phyloP scores from a whole-genome alignment of 30 jellyfish, hydroid and myxozoan species.

The Aurelia coerulea region DNA sequence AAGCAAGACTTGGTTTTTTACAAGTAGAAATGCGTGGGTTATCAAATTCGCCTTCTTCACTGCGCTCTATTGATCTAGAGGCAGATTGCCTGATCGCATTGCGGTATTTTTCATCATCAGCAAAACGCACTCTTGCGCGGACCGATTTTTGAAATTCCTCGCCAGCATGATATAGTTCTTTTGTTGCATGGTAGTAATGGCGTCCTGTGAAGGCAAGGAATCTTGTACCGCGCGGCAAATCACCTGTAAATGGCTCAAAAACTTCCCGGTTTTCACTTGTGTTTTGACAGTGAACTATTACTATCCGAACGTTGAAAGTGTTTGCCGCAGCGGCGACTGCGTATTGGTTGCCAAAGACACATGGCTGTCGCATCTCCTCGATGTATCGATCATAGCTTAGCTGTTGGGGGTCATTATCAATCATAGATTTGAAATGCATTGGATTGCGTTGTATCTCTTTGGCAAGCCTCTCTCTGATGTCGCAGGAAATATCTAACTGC shows the following conservation, averaged over 20 bases:
- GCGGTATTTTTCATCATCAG: slow-evolving; percentile 63
- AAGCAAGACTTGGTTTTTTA: no score
- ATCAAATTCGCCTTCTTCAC: slow-evolving; percentile 48
- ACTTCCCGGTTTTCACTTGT: slow-evolving; percentile 66
- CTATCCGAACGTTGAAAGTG: slow-evolving; percentile 49
- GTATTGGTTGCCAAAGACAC: slow-evolving; percentile 61
- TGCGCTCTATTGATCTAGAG: slow-evolving; percentile 55
- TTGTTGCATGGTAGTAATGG: slow-evolving; percentile 67
- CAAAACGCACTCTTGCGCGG: slow-evolving; percentile 55
- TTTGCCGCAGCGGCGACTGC: slow-evolving; percentile 86
- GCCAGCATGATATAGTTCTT: slow-evolving; percentile 20
- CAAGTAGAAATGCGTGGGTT: no score
- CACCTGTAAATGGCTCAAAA: slow-evolving; percentile 47
- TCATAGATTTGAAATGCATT: slow-evolving; percentile 49
- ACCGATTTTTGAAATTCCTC: slow-evolving; percentile 16
- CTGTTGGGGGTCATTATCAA: slow-evolving; percentile 55
- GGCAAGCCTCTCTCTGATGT: slow-evolving; percentile 60
- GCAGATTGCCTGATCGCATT: slow-evolving; percentile 62
- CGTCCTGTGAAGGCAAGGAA: slow-evolving; percentile 68
- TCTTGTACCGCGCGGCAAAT: slow-evolving; percentile 31
- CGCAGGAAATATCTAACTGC: slow-evolving; percentile 39
- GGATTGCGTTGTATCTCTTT: slow-evolving; percentile 78
- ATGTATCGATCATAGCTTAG: slow-evolving; percentile 42
- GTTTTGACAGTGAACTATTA: slow-evolving; percentile 55
- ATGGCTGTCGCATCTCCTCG: slow-evolving; percentile 58